Evolutionary conservation across 2,797 vertebrate genomes (phyloP), one percentile per base, ranked within the genome.

Genomic region (Pyrocephalus nanus): DNA sequence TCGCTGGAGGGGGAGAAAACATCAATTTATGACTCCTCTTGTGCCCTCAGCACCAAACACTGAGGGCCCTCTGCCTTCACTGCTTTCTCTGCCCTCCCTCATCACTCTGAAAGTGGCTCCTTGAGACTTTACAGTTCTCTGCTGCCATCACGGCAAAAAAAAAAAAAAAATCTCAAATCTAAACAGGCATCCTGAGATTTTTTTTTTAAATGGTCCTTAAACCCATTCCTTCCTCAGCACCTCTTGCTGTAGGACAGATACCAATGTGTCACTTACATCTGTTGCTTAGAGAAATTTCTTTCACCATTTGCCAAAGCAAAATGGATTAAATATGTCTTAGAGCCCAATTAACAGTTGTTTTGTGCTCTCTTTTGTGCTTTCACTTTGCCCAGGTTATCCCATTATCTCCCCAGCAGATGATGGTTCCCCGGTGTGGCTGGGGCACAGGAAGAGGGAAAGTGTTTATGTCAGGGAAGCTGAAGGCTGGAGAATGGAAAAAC

Each of bases 121-220:
- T 62, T 17, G 65, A 90, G 66, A 75, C 61, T 61, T 69, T 9
- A 64, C 58, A 3, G 0, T 60, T 89, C 78, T 80, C 90, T 82
- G 64, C 82, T 95, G 85, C 78, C 50, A 79, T 26, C 69, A 91
- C 71, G 91, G 78, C 90, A 92, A 93, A 84, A 94, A 94, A 95
- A 84, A 94, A 94, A 95, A 93, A 91, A 96, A 96, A 96, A 83
- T 61, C 38, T 96, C 21, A 50, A 71, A 70, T 40, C 48, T 54
- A 86, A 86, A 60, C 0, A 0, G 2, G 65, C 8, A 26, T 91
- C 55, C 78, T 69, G 72, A 85, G 42, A 11, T 73, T 76, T 79
- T 73, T 76, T 79, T 75, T 73, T 55, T 20, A 34, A 38, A 21
- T 0, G 4, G 2, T 67, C 21, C 29, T 73, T 42, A 51, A 73